Conservation (phyloP, 1,140 invertebrate genomes). For the Drosophila equinoxialis region DNA sequence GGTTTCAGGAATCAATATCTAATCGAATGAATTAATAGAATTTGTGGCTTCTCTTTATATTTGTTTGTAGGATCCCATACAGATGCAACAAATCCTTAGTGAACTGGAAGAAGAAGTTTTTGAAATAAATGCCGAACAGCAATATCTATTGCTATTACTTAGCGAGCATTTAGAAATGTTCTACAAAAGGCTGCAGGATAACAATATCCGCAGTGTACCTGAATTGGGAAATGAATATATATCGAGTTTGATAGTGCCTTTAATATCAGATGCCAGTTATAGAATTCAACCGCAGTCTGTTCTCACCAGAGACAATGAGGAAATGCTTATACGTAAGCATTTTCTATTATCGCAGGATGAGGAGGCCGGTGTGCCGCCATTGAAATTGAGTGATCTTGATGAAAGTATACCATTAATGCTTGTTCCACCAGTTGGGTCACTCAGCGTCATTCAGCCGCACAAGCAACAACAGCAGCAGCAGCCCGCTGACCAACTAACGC, state of each 20-base stretch:
- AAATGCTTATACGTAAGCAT: slow-evolving; percentile 76
- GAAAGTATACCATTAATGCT: slow-evolving; percentile 59
- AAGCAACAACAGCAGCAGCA: neutral
- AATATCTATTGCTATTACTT: slow-evolving; percentile 63
- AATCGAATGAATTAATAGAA: too few species aligned
- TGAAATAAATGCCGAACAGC: slow-evolving; percentile 78
- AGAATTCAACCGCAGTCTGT: slow-evolving; percentile 61
- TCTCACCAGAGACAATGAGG: slow-evolving; percentile 59
- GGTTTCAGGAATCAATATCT: too few species aligned
- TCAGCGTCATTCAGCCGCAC: slow-evolving; percentile 17
- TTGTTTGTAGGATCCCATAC: slow-evolving; percentile 62
- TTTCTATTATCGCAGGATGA: slow-evolving; percentile 67
- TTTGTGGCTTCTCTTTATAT: neutral
- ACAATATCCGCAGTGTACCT: slow-evolving; percentile 51
- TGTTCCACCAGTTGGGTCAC: slow-evolving; percentile 15
- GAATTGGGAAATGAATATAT: slow-evolving; percentile 59
- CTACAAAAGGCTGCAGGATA: slow-evolving; percentile 52
- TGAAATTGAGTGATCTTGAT: slow-evolving; percentile 63
- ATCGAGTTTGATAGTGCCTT: slow-evolving; percentile 65
- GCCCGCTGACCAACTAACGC: neutral
- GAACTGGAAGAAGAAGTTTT: slow-evolving; percentile 76
- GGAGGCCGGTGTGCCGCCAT: slow-evolving; percentile 56
- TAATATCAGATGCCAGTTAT: slow-evolving; percentile 59
- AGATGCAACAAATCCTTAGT: slow-evolving; percentile 75
- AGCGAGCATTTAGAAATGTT: slow-evolving; percentile 64